These are phyloP conservation scores for Coccyzus lansbergi DNA, from an alignment of 2,797 vertebrate species.

Conservation along the genomic window DNA sequence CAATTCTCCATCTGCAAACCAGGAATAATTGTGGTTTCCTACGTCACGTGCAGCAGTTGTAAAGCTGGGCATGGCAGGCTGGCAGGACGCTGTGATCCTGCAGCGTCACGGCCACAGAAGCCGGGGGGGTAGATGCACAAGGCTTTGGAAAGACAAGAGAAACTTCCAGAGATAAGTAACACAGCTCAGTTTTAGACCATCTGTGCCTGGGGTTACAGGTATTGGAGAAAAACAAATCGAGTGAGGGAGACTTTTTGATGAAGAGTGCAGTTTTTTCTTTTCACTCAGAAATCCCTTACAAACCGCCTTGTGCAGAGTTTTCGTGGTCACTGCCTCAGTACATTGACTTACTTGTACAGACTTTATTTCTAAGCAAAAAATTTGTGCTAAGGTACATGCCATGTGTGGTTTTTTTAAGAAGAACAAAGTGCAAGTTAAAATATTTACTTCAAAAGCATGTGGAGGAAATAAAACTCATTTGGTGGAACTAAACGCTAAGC, in stretches of 20 bases:
- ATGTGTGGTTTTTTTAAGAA: neutral
- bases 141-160: neutral
- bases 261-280: neutral
- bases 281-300: neutral
- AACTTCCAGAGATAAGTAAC: neutral
- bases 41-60: fast-evolving
- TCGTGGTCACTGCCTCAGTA: neutral
- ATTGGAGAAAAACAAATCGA: fast-evolving
- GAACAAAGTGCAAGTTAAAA: neutral
- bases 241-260: neutral
- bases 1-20: neutral
- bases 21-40: neutral
- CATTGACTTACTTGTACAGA: fast-evolving
- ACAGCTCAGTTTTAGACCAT: neutral
- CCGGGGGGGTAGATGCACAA: fast-evolving
- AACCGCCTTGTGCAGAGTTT: neutral
- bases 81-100: neutral
- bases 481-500: neutral
- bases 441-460: neutral
- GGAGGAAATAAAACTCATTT: neutral
- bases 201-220: neutral
- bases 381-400: fast-evolving
- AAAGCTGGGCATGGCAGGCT: neutral
- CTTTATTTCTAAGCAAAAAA: neutral
- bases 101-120: neutral